Base-by-base conservation (phyloP, 1,140 invertebrate species). In the Drosophila subpulchrella region DNA sequence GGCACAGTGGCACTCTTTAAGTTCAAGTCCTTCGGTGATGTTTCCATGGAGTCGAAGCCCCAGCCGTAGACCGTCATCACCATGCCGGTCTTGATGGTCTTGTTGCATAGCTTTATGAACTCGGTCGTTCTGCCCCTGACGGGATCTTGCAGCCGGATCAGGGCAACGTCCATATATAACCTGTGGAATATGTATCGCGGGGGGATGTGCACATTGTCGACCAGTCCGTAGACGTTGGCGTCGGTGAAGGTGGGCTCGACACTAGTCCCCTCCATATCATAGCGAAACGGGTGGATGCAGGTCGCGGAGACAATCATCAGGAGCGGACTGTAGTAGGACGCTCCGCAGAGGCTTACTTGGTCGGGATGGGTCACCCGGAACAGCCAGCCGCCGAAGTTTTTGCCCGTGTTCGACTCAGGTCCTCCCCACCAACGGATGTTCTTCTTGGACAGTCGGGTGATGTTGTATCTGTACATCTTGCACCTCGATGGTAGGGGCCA, bases 261-360 rank as follows among this genome's bases (percentile, higher is more conserved):
- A 32, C 34, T 71, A 6, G 48, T 32, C 4, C 57, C 57, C 2
- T 39, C 32, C 1, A 59, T 6, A n/a, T 44, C 51, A 12, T 63
- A 62, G 3, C 60, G 56, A 47, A 55, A 54, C 0, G 63, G 68
- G 6, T 53, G 8, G 15, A 80, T 68, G 24, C 78, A 80, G 47
- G 57, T 78, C 11, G 59, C 78, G 0, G 78, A 81, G 8, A 55
- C 57, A 11, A 81, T 24, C 11, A 78, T 63, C 56, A 78, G 24
- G 0, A 55, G 2, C 2, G 71, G 60, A 1, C 71, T 20, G 15
- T 39, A 66, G 42, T 76, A 79, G 6, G 66, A 15, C 11, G 66
- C 76, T 34, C 73, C 63, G n/a, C 66, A 79, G 27, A 54, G 6
- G 30, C 6, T 6, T 7, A 6, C 6, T 6, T 7, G 30, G 6